These are phyloP conservation scores for Rhinogobio ventralis DNA, from an alignment of 2,797 vertebrate genomes.

Conservation along the genomic window DNA sequence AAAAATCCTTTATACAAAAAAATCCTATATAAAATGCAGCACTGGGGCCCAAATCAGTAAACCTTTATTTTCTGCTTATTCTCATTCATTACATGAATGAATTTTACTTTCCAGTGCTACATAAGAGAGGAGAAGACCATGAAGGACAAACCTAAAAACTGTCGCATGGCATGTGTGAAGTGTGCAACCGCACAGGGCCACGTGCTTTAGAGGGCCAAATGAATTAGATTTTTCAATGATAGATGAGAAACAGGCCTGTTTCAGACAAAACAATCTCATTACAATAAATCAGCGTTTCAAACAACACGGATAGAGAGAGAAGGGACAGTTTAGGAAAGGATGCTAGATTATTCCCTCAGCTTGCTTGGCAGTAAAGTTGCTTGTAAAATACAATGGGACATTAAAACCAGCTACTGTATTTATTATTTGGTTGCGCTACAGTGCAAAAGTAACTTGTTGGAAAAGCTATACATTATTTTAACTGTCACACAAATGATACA, in stretches of 20 bases:
- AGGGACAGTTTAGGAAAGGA: background rate
- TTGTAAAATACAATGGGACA: background rate
- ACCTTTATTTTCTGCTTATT: too few species aligned
- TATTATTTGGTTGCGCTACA: background rate
- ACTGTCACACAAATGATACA: background rate
- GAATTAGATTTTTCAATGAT: too few species aligned
- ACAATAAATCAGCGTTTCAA: background rate
- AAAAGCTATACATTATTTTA: background rate
- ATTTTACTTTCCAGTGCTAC: too few species aligned
- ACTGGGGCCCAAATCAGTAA: background rate
- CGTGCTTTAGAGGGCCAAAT: too few species aligned
- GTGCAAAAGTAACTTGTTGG: background rate
- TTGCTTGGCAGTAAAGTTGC: background rate
- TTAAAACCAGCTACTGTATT: background rate
- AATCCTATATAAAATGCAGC: background rate
- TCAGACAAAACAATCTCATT: background rate
- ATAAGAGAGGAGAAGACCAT: background rate
- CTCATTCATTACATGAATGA: too few species aligned
- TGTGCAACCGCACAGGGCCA: too few species aligned
- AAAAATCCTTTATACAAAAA: background rate
- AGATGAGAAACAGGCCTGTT: background rate
- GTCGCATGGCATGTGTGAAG: too few species aligned
- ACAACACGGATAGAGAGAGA: background rate
- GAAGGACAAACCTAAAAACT: background rate
- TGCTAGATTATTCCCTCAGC: background rate